Percentiles rank a stretch among this genome's conserved stretches.
Evolutionary conservation across 2,113 vertebrate genomes (phyloP).

Genomic region (Labrus mixtus): DNA sequence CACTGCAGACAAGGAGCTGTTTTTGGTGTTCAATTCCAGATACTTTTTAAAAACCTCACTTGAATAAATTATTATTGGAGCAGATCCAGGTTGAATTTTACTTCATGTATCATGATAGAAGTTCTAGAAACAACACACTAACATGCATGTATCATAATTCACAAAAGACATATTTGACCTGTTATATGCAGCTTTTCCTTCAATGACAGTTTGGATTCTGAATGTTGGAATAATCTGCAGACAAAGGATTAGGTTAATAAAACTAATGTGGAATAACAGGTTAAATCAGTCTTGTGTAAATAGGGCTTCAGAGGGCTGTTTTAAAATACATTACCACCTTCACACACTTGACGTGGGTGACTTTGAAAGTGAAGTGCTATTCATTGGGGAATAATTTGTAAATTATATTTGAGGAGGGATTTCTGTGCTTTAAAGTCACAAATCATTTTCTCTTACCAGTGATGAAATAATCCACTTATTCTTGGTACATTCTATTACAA

Average conservation of each 20-base stretch:
- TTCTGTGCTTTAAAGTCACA: slow-evolving; percentile 1
- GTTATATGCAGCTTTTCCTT: background rate
- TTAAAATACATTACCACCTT: slow-evolving; percentile 32
- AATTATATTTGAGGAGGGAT: slow-evolving; percentile 25
- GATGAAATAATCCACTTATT: background rate
- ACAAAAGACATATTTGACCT: too few species aligned
- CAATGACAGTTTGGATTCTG: background rate
- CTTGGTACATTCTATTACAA: background rate
- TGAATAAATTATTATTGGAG: background rate
- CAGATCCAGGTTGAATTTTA: background rate
- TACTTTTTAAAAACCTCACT: background rate
- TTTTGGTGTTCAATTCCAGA: slow-evolving; percentile 3
- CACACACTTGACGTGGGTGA: background rate
- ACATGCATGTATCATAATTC: too few species aligned
- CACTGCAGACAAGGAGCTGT: background rate
- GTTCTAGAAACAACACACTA: background rate
- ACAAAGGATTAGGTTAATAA: slow-evolving; percentile 15
- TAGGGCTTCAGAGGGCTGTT: slow-evolving; percentile 1
- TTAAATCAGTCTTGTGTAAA: slow-evolving; percentile 23
- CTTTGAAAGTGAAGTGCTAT: slow-evolving; percentile 18
- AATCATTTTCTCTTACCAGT: slow-evolving; percentile 4
- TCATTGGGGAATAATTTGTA: slow-evolving; percentile 1
- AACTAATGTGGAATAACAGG: background rate
- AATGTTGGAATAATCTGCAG: background rate
- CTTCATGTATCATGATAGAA: background rate